Conservation (phyloP, 2,888 invertebrate genomes). For the Chaetogeoica ovagalla region DNA sequence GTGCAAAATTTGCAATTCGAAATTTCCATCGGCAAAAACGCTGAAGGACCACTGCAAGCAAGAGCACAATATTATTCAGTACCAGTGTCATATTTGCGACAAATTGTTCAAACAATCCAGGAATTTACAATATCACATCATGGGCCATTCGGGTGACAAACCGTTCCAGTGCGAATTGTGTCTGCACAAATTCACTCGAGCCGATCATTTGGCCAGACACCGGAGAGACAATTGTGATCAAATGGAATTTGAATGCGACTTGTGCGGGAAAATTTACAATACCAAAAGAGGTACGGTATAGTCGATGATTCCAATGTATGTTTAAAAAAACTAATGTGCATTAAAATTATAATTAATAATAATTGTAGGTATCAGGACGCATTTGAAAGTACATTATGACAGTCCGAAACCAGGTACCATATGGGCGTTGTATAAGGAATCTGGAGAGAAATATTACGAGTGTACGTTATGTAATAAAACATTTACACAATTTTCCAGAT, state of each 20-base stretch:
- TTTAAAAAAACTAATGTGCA: background rate
- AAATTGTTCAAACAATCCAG: slow-evolving; percentile 49
- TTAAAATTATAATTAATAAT: background rate
- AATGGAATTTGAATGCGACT: slow-evolving; percentile 49
- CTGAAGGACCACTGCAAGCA: slow-evolving; percentile 27
- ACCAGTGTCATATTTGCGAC: slow-evolving; percentile 43
- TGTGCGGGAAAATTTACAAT: slow-evolving; percentile 46
- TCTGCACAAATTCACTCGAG: slow-evolving; percentile 36
- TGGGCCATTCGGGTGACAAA: slow-evolving; percentile 41
- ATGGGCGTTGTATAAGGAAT: slow-evolving; percentile 43
- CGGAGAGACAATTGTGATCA: slow-evolving; percentile 37
- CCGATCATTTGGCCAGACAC: slow-evolving; percentile 39
- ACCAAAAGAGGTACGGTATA: slow-evolving; percentile 43
- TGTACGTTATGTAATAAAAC: slow-evolving; percentile 46
- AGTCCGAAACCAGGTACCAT: slow-evolving; percentile 41
- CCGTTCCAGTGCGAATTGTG: slow-evolving; percentile 44
- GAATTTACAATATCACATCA: slow-evolving; percentile 41
- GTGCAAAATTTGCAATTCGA: background rate
- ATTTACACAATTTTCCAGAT: slow-evolving; percentile 48
- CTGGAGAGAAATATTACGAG: slow-evolving; percentile 45
- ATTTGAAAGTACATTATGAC: slow-evolving; percentile 47
- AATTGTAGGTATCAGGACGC: slow-evolving; percentile 44
- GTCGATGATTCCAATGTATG: background rate
- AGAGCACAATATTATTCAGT: slow-evolving; percentile 35
- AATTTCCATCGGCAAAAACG: slow-evolving; percentile 30